A percentile compares a stretch with the other conserved stretches of the same genome.
Conservation (phyloP, 2,113 vertebrate genomes). For the Zosterops japonicus region DNA sequence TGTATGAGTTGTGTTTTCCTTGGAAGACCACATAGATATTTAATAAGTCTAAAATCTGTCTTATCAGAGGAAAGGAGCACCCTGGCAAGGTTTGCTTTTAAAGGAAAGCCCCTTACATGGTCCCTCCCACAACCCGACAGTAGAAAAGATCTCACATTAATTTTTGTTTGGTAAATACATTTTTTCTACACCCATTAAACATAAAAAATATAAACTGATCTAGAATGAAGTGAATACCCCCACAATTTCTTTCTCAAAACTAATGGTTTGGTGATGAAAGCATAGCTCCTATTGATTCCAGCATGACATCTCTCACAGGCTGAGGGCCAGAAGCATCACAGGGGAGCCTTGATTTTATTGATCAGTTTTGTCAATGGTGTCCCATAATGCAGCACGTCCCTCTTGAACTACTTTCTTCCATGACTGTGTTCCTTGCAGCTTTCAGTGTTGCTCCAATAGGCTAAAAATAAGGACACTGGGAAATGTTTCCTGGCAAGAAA, state of each 20-base stretch:
- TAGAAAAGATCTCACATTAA: neutral
- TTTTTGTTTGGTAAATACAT: neutral
- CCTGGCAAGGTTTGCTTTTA: neutral
- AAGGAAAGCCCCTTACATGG: rapidly evolving
- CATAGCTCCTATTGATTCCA: neutral
- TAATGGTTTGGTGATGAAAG: neutral
- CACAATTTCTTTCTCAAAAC: neutral
- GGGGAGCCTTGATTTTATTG: neutral
- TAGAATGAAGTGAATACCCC: neutral
- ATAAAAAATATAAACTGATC: neutral
- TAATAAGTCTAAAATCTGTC: neutral
- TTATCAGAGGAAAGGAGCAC: neutral
- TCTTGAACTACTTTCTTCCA: neutral
- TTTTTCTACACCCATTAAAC: neutral
- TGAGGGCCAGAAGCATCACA: neutral
- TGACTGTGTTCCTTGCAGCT: neutral
- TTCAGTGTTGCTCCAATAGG: neutral
- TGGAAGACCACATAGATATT: neutral
- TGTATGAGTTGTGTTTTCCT: neutral
- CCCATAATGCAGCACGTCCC: neutral
- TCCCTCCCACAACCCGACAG: neutral
- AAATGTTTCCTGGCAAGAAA: neutral
- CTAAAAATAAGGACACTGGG: neutral
- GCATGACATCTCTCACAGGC: neutral
- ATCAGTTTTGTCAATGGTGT: neutral